A percentile compares a stretch with the other conserved stretches of the same genome.
phyloP scores from a whole-genome alignment of 2,113 vertebrate genomes.

The Phasianus colchicus region DNA sequence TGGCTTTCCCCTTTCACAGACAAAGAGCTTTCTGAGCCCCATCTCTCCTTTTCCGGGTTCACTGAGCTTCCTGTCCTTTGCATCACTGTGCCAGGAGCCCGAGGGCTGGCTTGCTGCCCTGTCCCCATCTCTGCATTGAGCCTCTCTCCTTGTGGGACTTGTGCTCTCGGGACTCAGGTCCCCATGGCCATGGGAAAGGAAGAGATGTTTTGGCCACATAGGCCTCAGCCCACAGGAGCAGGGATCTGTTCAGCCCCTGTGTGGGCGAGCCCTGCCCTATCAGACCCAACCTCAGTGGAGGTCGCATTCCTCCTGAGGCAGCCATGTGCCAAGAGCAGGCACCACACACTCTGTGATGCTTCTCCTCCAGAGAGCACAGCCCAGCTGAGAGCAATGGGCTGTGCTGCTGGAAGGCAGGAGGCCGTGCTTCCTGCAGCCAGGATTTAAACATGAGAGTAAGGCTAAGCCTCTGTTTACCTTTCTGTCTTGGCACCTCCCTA shows the following conservation, averaged over 20 bases:
- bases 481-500: not conserved
- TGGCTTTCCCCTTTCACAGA: rapidly evolving
- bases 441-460: not conserved
- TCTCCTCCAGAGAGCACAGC: not conserved
- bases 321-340: not conserved
- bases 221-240: not conserved
- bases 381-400: not conserved
- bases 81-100: not conserved
- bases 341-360: not conserved
- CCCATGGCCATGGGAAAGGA: not conserved
- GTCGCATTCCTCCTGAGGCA: not conserved
- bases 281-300: not conserved
- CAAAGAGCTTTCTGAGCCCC: not conserved
- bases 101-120: not conserved
- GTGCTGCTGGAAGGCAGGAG: not conserved
- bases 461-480: not conserved
- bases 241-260: not conserved
- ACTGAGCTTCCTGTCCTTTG: not conserved
- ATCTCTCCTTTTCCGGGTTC: not conserved
- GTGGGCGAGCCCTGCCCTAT: not conserved
- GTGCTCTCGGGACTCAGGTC: not conserved
- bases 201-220: not conserved
- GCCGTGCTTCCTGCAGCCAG: not conserved
- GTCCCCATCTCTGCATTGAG: not conserved
- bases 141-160: not conserved